These are phyloP conservation scores for Temnothorax curvispinosus DNA, from an alignment of 1,140 invertebrate genomes.

Conservation along the genomic window DNA sequence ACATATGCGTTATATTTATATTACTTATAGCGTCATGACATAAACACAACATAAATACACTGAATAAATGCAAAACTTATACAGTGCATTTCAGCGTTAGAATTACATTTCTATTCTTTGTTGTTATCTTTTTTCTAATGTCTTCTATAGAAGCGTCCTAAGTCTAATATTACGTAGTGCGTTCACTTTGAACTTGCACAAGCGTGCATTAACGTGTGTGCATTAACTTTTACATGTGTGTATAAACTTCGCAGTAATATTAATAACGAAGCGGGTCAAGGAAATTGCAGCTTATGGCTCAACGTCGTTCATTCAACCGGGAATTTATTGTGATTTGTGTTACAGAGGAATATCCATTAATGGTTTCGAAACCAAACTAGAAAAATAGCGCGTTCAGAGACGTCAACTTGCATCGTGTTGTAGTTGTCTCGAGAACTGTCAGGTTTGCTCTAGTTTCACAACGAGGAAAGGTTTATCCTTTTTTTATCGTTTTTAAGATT, in stretches of 20 bases:
- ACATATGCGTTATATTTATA: not conserved
- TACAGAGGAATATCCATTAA: constrained; percentile 4
- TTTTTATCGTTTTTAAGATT: not conserved
- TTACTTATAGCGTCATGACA: not conserved
- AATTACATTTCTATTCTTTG: not conserved
- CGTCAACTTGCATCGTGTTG: not conserved
- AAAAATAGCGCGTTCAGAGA: constrained; percentile 4
- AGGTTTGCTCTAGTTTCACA: not conserved
- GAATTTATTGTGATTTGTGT: constrained; percentile 10
- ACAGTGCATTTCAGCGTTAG: not conserved
- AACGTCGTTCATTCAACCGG: constrained; percentile 62
- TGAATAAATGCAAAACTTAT: not conserved
- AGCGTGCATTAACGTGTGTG: not conserved
- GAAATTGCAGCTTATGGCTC: constrained; percentile 46
- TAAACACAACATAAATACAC: constrained; percentile 1
- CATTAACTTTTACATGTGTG: not conserved
- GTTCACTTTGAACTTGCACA: constrained; percentile 5
- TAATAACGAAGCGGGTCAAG: constrained; percentile 61
- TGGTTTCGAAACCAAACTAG: not conserved
- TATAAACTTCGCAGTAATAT: constrained; percentile 44
- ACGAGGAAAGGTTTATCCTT: not conserved
- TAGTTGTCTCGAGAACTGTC: not conserved
- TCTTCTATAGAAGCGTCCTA: constrained; percentile 32
- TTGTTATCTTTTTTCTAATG: not conserved
- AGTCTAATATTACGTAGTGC: constrained; percentile 38